These are phyloP conservation scores for Pteruthius melanotis DNA, from an alignment of 2,113 vertebrate species.

Conservation along the genomic window DNA sequence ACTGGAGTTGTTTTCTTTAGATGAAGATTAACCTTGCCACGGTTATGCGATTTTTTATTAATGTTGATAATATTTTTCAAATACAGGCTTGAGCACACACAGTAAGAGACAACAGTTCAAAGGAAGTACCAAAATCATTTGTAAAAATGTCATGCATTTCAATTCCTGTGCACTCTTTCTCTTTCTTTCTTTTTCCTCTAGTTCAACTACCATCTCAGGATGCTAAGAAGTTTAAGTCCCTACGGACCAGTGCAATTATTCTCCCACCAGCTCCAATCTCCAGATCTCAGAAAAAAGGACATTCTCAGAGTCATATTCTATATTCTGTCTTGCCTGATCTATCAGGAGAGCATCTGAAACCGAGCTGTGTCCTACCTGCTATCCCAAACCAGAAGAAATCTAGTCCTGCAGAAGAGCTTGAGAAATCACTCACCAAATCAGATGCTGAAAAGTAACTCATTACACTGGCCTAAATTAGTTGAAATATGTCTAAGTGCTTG, in stretches of 20 bases:
- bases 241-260: constrained; percentile 35
- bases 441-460: constrained; percentile 28
- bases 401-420: not conserved
- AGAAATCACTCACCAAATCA: not conserved
- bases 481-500: not conserved
- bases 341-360: constrained; percentile 71
- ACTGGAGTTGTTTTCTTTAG: not conserved
- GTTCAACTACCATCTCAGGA: constrained; percentile 66
- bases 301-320: constrained; percentile 60
- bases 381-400: constrained; percentile 78
- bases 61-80: not conserved
- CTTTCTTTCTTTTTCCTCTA: constrained; percentile 1
- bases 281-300: constrained; percentile 23
- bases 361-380: constrained; percentile 78
- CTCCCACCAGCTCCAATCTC: constrained; percentile 47
- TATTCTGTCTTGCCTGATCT: constrained; percentile 68
- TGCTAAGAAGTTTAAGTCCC: constrained; percentile 70
- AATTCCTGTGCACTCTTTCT: not conserved
- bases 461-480: not conserved
- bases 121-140: not conserved
- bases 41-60: not conserved
- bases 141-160: not conserved
- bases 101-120: not conserved
- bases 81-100: not conserved
- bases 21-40: not conserved